Evolutionary conservation across 2,113 vertebrate species (phyloP).

Genomic region (Haemorhous mexicanus): DNA sequence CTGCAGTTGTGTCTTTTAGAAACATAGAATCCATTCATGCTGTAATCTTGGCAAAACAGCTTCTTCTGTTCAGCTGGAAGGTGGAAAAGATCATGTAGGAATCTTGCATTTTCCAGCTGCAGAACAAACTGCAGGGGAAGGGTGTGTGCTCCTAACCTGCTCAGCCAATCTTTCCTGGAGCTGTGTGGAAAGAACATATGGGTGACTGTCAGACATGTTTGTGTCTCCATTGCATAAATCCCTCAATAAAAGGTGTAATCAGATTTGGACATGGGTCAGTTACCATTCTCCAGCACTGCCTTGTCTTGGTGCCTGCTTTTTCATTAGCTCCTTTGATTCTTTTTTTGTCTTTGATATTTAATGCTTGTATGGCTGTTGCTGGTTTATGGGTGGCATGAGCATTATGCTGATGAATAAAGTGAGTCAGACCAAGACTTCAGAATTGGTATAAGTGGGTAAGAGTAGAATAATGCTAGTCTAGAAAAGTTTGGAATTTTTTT

Average conservation of each 20-base stretch:
- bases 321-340: background rate
- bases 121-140: background rate
- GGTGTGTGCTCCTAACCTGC: background rate
- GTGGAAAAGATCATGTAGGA: background rate
- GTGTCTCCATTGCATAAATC: background rate
- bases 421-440: background rate
- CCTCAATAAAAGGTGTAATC: background rate
- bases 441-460: background rate
- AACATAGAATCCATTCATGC: background rate
- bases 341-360: background rate
- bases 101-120: background rate
- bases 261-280: background rate
- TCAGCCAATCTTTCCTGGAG: background rate
- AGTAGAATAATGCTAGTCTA: background rate
- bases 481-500: background rate
- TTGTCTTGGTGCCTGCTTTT: background rate
- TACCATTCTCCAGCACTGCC: background rate
- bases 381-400: background rate
- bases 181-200: background rate
- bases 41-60: background rate
- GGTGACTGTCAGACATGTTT: background rate
- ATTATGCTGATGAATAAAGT: background rate
- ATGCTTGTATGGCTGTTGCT: background rate
- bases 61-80: background rate
- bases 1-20: background rate